phyloP scores from a whole-genome alignment of 2,113 vertebrate genomes.

The Lepisosteus osseus region DNA sequence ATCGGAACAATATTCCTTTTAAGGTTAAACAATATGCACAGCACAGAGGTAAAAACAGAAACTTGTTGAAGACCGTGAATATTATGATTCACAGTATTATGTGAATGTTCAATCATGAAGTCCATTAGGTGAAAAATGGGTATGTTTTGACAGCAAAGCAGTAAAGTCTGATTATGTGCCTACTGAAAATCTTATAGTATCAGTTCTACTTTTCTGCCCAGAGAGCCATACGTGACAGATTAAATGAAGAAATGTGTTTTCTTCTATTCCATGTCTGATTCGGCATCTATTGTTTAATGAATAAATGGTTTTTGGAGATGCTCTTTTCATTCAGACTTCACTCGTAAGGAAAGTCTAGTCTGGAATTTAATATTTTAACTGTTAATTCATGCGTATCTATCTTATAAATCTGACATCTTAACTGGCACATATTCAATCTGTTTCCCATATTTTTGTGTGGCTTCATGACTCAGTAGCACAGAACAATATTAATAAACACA shows the following conservation, averaged over 20 bases:
- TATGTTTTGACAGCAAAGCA: not conserved
- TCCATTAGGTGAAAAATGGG: not conserved
- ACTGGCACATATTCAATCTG: conserved; percentile 61
- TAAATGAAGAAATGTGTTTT: conserved; percentile 1
- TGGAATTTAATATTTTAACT: not conserved
- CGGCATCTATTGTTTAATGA: conserved; percentile 17
- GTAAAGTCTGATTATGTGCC: not conserved
- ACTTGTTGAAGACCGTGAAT: not conserved
- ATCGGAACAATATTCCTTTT: not conserved
- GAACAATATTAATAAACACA: too few relatives aligned
- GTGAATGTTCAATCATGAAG: not conserved
- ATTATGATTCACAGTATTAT: not conserved
- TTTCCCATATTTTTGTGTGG: conserved; percentile 33
- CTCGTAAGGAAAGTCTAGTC: not conserved
- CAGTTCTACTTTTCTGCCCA: not conserved
- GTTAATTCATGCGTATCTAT: not conserved
- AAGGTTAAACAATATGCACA: not conserved
- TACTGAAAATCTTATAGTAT: not conserved
- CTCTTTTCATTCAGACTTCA: not conserved
- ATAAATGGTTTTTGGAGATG: not conserved
- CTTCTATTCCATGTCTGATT: not conserved
- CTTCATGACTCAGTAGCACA: too few relatives aligned
- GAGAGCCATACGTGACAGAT: not conserved
- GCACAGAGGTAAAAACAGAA: not conserved
- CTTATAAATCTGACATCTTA: conserved; percentile 52